Conservation (phyloP, 2,888 invertebrate genomes). For the Dicyrtomina minuta region DNA sequence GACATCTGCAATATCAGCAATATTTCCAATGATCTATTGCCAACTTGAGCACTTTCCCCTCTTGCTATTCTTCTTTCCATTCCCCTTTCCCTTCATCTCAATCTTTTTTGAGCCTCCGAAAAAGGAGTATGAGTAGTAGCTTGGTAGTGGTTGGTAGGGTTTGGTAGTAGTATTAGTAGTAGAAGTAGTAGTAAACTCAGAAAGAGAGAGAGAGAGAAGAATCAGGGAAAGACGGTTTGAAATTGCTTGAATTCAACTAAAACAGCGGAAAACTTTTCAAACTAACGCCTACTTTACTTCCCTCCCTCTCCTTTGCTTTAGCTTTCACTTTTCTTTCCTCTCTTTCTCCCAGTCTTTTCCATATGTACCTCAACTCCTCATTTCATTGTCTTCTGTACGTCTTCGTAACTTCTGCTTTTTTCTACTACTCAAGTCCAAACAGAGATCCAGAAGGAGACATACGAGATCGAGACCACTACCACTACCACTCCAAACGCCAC, state of each 20-base stretch:
- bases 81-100: background rate
- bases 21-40: conserved; percentile 36
- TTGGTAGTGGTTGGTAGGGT: too few species aligned
- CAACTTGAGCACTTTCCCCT: conserved; percentile 28
- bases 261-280: conserved; percentile 11
- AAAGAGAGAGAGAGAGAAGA: background rate
- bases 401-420: too few species aligned
- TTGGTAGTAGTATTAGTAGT: background rate
- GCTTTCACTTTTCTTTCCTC: background rate
- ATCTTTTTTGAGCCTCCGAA: too few species aligned
- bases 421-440: too few species aligned
- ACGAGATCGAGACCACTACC: too few species aligned
- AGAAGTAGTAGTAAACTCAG: too few species aligned
- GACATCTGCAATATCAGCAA: conserved; percentile 35
- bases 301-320: background rate
- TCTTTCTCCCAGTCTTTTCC: background rate
- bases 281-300: conserved; percentile 11
- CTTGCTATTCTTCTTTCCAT: background rate
- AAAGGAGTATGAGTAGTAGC: too few species aligned
- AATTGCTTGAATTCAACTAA: conserved; percentile 14
- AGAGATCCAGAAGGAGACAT: too few species aligned
- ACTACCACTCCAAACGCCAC: too few species aligned
- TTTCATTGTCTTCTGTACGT: too few species aligned
- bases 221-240: conserved; percentile 6
- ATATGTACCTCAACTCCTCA: background rate